These are phyloP conservation scores for Myotis findleyi DNA, from an alignment of 2,797 vertebrate species.

Conservation along the genomic window DNA sequence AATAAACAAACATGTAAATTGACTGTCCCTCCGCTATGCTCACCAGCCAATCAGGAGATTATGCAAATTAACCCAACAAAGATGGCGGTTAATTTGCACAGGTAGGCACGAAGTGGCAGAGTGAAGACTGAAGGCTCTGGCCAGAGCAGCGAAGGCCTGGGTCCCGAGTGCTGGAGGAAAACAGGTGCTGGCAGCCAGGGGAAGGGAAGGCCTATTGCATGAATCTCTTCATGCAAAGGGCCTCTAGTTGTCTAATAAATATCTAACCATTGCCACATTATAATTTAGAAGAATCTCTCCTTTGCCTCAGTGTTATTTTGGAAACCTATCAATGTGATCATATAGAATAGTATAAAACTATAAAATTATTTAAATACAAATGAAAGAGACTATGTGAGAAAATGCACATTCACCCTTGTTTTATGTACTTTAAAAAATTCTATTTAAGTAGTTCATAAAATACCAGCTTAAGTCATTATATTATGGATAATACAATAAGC, in stretches of 20 bases:
- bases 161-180: too few species aligned
- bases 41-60: too few species aligned
- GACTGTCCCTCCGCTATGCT: too few species aligned
- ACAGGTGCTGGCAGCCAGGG: too few species aligned
- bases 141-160: too few species aligned
- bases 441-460: background rate
- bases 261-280: background rate
- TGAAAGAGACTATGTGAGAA: background rate
- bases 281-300: background rate
- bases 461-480: background rate
- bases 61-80: too few species aligned
- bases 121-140: too few species aligned
- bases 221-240: too few species aligned
- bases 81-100: too few species aligned
- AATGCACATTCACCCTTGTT: background rate
- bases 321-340: background rate
- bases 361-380: background rate
- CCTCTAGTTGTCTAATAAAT: background rate
- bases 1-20: too few species aligned
- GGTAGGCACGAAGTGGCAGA: too few species aligned
- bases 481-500: background rate
- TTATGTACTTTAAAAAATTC: background rate
- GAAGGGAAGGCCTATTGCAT: too few species aligned
- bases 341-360: background rate
- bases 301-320: background rate